phyloP scores from a whole-genome alignment of 2,888 invertebrate species.

The Liodrosophila aerea region DNA sequence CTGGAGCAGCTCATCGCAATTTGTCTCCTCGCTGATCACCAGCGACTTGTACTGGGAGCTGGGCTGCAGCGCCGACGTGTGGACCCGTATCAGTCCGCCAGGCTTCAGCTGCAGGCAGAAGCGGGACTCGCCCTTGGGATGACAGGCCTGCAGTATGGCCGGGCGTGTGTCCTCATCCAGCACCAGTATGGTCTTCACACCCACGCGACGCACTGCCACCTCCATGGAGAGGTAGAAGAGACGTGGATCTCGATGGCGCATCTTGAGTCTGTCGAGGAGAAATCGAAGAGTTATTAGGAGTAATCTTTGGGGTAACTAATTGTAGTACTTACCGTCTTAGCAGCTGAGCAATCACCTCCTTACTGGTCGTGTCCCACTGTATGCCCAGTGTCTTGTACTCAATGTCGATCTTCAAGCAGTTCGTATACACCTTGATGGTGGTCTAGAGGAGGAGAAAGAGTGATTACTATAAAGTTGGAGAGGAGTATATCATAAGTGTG shows the following conservation, averaged over 20 bases:
- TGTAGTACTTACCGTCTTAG: constrained; percentile 88
- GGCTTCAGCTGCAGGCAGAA: constrained; percentile 94
- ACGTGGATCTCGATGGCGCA: constrained; percentile 95
- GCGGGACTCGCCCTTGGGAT: constrained; percentile 95
- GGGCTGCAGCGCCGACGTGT: constrained; percentile 94
- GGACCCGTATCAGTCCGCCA: constrained; percentile 95
- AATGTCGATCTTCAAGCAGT: constrained; percentile 94
- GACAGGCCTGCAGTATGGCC: constrained; percentile 95
- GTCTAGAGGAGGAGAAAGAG: constrained; percentile 84
- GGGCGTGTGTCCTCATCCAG: constrained; percentile 95
- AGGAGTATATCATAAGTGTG: too few relatives aligned
- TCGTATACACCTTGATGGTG: constrained; percentile 95
- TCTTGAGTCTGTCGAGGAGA: constrained; percentile 84
- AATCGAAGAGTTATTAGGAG: neutral
- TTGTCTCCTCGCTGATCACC: constrained; percentile 93
- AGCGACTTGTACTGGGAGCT: constrained; percentile 96
- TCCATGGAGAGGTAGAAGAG: constrained; percentile 97
- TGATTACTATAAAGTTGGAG: neutral
- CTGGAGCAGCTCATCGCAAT: constrained; percentile 92
- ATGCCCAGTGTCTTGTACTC: constrained; percentile 97
- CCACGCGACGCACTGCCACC: constrained; percentile 92
- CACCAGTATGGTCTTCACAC: constrained; percentile 90
- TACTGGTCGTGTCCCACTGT: constrained; percentile 93
- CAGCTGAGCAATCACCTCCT: constrained; percentile 92
- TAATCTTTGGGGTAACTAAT: fast-evolving